phyloP scores from a whole-genome alignment of 1,140 invertebrate species.

The Calycopis cecrops region DNA sequence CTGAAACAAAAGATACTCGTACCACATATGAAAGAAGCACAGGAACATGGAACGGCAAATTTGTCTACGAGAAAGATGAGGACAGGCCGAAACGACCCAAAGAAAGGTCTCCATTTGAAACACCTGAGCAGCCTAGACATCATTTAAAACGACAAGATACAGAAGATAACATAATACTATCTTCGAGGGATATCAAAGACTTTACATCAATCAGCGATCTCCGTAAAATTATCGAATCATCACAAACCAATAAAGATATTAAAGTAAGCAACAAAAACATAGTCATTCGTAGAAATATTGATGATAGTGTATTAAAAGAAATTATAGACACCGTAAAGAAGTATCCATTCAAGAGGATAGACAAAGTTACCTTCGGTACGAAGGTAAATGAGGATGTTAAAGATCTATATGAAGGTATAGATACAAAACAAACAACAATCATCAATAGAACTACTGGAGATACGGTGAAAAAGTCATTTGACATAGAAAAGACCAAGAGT shows the following conservation, averaged over 20 bases:
- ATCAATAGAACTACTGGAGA: slow-evolving; percentile 56
- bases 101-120: slow-evolving; percentile 62
- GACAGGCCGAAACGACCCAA: slow-evolving; percentile 58
- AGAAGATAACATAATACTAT: slow-evolving; percentile 66
- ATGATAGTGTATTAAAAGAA: slow-evolving; percentile 62
- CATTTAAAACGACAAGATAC: slow-evolving; percentile 67
- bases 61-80: slow-evolving; percentile 61
- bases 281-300: slow-evolving; percentile 64
- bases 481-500: slow-evolving; percentile 68
- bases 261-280: slow-evolving; percentile 68
- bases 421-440: slow-evolving; percentile 56
- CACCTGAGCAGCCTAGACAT: slow-evolving; percentile 57
- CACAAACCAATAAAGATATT: slow-evolving; percentile 57
- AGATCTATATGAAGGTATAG: slow-evolving; percentile 66
- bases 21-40: slow-evolving; percentile 66
- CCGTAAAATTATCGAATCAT: slow-evolving; percentile 61
- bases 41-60: slow-evolving; percentile 68
- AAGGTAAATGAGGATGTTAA: slow-evolving; percentile 69
- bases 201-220: slow-evolving; percentile 67
- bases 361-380: slow-evolving; percentile 63
- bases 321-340: slow-evolving; percentile 68
- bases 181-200: slow-evolving; percentile 67
- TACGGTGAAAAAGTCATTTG: slow-evolving; percentile 65
- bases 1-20: slow-evolving; percentile 58
- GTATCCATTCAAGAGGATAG: slow-evolving; percentile 67